Base-by-base conservation (phyloP, 2,888 invertebrate genomes). In the Uloborus plumipes region DNA sequence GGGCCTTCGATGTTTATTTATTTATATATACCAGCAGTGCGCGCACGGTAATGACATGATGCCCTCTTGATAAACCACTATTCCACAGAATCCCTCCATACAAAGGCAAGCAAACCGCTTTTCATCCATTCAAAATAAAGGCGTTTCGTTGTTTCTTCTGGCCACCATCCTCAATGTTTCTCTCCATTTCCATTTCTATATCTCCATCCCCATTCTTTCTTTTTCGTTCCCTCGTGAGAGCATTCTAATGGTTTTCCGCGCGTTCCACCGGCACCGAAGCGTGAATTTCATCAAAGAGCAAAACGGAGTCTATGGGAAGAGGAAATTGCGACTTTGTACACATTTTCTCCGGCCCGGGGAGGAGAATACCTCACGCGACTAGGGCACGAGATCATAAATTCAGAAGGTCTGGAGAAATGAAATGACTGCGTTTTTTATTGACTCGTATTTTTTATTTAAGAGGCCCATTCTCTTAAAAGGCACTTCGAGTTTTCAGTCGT, bases 271-370 rank as follows among this genome's bases (percentile, higher is more conserved):
- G 39, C 80, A 61, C 3, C 49, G 62, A 20, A 69, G 73, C 79
- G 73, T 80, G 80, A 69, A 80, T 74, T 80, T 64, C 73, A 80
- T 80, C 74, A 80, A 61, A 62, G 22, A 50, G 16, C 18, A 15
- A 39, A 65, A 39, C 65, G 47, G 4, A 39, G 50, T 7, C 22
- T 59, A 7, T 59, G 14, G 14, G 14, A 59, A 14, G n/a, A 9
- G 14, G 20, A 59, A 59, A 59, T 20, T 15, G 59, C n/a, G 20
- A 59, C 59, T 59, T 22, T 59, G 20, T 20, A 59, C 18, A 59
- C 14, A 26, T 59, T 18, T n/a, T 55, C 18, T 55, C 16, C 18
- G 55, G 39, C 39, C 26, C 16, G 16, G 15, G 20, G 59, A 26
- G 13, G 20, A 22, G 22, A 20, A 59, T 14, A 59, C 9, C 22